Conservation (phyloP, 1,140 invertebrate species). For the Mercenaria mercenaria region DNA sequence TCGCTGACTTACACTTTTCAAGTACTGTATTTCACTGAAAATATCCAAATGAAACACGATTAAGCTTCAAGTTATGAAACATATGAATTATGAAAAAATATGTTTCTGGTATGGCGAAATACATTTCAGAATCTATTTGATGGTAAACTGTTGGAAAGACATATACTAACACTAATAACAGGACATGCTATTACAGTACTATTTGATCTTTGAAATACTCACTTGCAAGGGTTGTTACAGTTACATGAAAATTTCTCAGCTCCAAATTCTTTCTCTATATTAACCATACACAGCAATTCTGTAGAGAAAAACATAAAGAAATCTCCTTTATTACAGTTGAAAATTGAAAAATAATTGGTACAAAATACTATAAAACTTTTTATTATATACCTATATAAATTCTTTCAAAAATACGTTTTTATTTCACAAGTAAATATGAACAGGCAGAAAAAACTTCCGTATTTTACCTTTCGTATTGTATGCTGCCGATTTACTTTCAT, state of each 20-base stretch:
- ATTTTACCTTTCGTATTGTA: too few species aligned
- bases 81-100: neutral
- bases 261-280: neutral
- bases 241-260: neutral
- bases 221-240: conserved; percentile 46
- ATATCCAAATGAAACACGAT: neutral
- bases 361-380: too few species aligned
- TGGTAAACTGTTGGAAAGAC: neutral
- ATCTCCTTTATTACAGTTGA: neutral
- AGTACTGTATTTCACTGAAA: conserved; percentile 68
- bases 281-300: conserved; percentile 29
- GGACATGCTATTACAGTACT: neutral
- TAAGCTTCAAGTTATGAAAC: too few species aligned
- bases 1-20: conserved; percentile 50
- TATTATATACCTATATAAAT: too few species aligned
- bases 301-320: neutral
- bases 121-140: neutral
- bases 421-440: neutral
- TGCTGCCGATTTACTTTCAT: too few species aligned
- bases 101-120: neutral
- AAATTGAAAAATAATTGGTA: neutral
- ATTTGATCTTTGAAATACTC: neutral
- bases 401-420: too few species aligned
- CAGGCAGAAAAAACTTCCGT: neutral
- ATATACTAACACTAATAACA: neutral